Evolutionary conservation across 2,113 vertebrate genomes (phyloP).

Genomic region (Tragelaphus buxtoni): DNA sequence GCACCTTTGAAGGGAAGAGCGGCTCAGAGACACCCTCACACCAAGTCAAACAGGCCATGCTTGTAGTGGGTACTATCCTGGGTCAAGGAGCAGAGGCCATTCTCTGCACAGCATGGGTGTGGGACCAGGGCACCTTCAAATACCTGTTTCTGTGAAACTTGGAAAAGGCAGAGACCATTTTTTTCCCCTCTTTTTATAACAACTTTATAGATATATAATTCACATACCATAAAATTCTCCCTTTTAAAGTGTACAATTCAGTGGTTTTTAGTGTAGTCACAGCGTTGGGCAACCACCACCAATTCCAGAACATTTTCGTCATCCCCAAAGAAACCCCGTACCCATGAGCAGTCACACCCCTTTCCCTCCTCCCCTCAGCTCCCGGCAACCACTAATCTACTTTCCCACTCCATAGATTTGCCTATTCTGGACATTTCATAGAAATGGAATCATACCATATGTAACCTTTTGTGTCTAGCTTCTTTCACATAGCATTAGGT

Average conservation of each 20-base stretch:
- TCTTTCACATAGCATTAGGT: not conserved
- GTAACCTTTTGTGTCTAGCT: not conserved
- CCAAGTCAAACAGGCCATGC: not conserved
- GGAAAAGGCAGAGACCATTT: not conserved
- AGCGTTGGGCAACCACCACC: not conserved
- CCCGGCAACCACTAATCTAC: not conserved
- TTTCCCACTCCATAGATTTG: not conserved
- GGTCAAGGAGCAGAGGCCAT: not conserved
- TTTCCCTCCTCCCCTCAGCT: not conserved
- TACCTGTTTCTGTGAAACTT: not conserved
- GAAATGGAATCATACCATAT: not conserved
- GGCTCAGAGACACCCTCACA: not conserved
- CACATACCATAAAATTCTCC: not conserved
- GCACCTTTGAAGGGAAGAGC: not conserved
- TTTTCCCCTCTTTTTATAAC: not conserved
- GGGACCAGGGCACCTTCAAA: not conserved
- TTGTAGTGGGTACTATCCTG: fast-evolving
- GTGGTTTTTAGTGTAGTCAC: not conserved
- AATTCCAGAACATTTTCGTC: constrained; percentile 15
- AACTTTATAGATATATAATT: not conserved
- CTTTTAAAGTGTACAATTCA: not conserved
- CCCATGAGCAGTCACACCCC: not conserved
- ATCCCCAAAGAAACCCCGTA: not conserved
- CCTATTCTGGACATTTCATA: not conserved
- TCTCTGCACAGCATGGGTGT: fast-evolving